Evolutionary conservation across 2,888 invertebrate genomes (phyloP), one percentile per base, ranked within the genome.

Genomic region (Graphium colonna): DNA sequence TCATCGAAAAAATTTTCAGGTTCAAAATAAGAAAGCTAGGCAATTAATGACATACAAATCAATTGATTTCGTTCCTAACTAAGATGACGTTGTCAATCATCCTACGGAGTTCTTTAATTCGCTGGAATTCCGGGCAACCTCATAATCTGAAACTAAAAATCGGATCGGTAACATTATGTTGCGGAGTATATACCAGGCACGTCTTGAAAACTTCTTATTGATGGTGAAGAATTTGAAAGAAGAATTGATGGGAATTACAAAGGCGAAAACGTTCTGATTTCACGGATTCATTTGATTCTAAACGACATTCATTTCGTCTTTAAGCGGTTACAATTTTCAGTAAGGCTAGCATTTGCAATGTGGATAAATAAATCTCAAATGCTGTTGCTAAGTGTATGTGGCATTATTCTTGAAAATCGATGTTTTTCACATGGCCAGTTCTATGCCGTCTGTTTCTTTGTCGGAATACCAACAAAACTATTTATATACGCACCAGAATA

Each of bases 361-460:
- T 31, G 4, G 10, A 31, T 10, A 31, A 31, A 31, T 31, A 7
- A 31, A 31, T 31, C 31, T 15, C 49, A 41, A 17, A 41, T 41
- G 26, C 49, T 36, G 9, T 18, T 33, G n/a, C 9, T 33, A 33
- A 33, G 33, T 33, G 33, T 33, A 5, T 33, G 33, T 33, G 33
- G 33, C n/a, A 5, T 41, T 7, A 46, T 46, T 46, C 46, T 52
- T 33, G 46, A 46, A 46, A 15, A 46, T 41, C 15, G 33, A 43
- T 54, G 47, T 50, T 48, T 48, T 33, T 54, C 54, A 33, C 54
- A 54, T 40, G 45, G 45, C 31, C 44, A 50, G 38, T 45, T 54
- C 1, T 42, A 55, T 26, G 45, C 40, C 41, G 55, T 39, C 44
- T 45, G 51, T 38, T 51, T 45, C 38, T 43, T 12, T 21, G 44